Evolutionary conservation across 2,888 invertebrate genomes (phyloP).

Genomic region (Acronicta aceris): DNA sequence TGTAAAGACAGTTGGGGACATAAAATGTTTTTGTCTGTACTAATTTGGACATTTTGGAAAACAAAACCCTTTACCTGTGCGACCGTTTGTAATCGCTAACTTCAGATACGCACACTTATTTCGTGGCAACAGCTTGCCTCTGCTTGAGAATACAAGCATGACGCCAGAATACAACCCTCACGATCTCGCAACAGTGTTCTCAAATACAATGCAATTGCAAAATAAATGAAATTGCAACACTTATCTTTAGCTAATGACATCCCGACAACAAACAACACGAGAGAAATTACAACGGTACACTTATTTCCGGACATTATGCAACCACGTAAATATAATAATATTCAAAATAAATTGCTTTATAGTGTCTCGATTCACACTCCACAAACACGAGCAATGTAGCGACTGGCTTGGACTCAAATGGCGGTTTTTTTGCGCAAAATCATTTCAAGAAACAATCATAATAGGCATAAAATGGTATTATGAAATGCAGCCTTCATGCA

Average conservation of each 20-base stretch:
- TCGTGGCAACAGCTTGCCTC: too few species aligned
- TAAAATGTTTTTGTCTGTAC: too few species aligned
- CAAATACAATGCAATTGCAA: constrained; percentile 5
- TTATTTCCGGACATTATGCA: constrained; percentile 46
- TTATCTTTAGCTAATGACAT: constrained; percentile 48
- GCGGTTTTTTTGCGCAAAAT: constrained; percentile 48
- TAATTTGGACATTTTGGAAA: too few species aligned
- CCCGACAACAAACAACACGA: constrained; percentile 35
- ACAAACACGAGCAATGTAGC: constrained; percentile 40
- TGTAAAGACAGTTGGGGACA: too few species aligned
- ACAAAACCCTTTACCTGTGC: too few species aligned
- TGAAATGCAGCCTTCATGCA: constrained; percentile 48
- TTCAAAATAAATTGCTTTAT: constrained; percentile 24
- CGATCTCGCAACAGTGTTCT: not conserved
- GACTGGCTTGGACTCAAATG: constrained; percentile 57
- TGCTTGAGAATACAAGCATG: too few species aligned
- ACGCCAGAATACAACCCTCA: not conserved
- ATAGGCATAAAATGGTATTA: constrained; percentile 47
- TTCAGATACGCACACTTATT: too few species aligned
- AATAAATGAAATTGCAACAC: constrained; percentile 38
- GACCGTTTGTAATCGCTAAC: too few species aligned
- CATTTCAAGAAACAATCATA: constrained; percentile 51
- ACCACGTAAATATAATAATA: constrained; percentile 28
- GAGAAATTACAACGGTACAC: constrained; percentile 34
- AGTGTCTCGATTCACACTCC: constrained; percentile 18